These are phyloP conservation scores for Yponomeuta cagnagella DNA, from an alignment of 2,888 invertebrate genomes.

Conservation along the genomic window DNA sequence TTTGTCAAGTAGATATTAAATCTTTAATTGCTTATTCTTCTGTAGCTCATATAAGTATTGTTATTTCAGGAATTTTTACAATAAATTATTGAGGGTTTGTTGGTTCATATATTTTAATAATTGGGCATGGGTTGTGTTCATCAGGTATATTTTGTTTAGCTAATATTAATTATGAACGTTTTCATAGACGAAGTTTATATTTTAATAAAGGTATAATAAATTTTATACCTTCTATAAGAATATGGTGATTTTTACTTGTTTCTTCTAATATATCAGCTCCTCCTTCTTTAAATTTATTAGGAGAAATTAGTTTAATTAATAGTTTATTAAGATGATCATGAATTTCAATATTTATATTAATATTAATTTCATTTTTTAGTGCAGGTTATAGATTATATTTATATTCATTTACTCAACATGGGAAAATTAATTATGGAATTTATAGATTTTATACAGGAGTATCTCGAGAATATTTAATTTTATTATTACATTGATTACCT, in stretches of 20 bases:
- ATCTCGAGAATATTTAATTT: constrained; percentile 76
- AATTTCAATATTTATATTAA: constrained; percentile 68
- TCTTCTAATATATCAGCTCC: constrained; percentile 80
- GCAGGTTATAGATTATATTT: constrained; percentile 79
- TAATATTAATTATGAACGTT: constrained; percentile 78
- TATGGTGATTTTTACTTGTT: constrained; percentile 80
- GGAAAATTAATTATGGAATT: constrained; percentile 62
- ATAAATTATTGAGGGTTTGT: constrained; percentile 70
- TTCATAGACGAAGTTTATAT: constrained; percentile 76
- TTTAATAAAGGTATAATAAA: constrained; percentile 79
- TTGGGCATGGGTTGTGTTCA: constrained; percentile 80
- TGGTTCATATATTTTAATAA: constrained; percentile 75
- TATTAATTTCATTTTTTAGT: constrained; percentile 78
- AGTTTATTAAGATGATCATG: constrained; percentile 71
- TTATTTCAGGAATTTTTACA: constrained; percentile 75
- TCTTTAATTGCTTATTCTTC: constrained; percentile 85
- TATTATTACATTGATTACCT: constrained; percentile 78
- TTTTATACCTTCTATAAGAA: constrained; percentile 73
- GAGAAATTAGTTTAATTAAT: constrained; percentile 80
- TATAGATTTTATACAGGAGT: constrained; percentile 67
- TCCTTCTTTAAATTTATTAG: constrained; percentile 80
- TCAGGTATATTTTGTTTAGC: constrained; percentile 80
- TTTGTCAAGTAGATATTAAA: constrained; percentile 82
- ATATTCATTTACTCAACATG: constrained; percentile 79
- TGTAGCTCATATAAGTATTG: constrained; percentile 81